phyloP scores from a whole-genome alignment of 2,797 vertebrate genomes.

The Menidia menidia region DNA sequence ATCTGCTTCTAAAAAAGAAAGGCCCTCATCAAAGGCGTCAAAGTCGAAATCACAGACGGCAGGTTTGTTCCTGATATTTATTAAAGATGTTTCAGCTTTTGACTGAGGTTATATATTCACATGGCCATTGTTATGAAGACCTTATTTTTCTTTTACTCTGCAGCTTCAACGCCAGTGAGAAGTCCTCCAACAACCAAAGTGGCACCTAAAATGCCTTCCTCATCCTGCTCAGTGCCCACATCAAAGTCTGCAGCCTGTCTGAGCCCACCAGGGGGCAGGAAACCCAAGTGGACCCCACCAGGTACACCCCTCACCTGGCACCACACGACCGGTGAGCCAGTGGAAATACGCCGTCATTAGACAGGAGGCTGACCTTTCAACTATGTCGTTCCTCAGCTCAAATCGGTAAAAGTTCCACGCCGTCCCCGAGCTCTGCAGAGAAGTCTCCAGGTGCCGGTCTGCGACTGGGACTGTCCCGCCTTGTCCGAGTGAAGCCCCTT shows the following conservation, averaged over 20 bases:
- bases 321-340: no score
- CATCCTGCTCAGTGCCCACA: slow-evolving; percentile 53
- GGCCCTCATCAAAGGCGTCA: slow-evolving; percentile 57
- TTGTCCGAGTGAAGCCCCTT: slow-evolving; percentile 90
- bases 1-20: slow-evolving; percentile 68
- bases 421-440: slow-evolving; percentile 44
- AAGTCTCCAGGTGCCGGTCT: slow-evolving; percentile 90
- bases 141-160: slow-evolving; percentile 4
- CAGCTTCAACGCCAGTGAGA: slow-evolving; percentile 54
- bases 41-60: slow-evolving; percentile 65
- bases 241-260: slow-evolving; percentile 61
- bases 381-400: slow-evolving; percentile 69
- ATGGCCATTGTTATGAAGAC: neutral
- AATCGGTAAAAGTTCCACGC: slow-evolving; percentile 77
- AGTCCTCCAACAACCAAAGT: slow-evolving; percentile 54
- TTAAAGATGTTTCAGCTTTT: neutral
- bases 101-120: neutral
- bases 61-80: slow-evolving; percentile 66
- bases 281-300: slow-evolving; percentile 91
- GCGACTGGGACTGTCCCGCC: slow-evolving; percentile 91
- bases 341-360: no score
- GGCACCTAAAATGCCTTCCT: slow-evolving; percentile 44
- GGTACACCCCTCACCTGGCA: slow-evolving; percentile 71
- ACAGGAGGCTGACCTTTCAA: neutral
- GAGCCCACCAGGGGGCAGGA: slow-evolving; percentile 80